Evolutionary conservation across 2,113 vertebrate genomes (phyloP).

Genomic region (Oreochromis niloticus): DNA sequence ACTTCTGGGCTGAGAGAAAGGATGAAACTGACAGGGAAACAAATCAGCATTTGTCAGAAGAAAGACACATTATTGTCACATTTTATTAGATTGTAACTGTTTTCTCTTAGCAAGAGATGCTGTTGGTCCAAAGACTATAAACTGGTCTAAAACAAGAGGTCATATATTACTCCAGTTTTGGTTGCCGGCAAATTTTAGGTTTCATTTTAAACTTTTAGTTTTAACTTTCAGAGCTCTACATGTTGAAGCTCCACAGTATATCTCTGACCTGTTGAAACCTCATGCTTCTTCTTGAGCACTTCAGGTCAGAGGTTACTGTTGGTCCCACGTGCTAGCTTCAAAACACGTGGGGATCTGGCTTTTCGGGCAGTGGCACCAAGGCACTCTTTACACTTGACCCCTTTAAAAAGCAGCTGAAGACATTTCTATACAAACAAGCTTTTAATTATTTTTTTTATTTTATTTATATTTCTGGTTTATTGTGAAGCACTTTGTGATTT

Average conservation of each 20-base stretch:
- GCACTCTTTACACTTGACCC: background rate
- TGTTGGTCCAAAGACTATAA: background rate
- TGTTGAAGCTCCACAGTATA: background rate
- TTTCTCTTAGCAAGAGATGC: background rate
- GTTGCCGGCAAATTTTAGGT: background rate
- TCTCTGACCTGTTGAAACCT: background rate
- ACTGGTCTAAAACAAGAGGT: background rate
- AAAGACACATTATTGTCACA: background rate
- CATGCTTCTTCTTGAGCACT: background rate
- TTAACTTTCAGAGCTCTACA: rapidly evolving
- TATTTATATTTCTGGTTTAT: background rate
- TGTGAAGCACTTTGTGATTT: background rate
- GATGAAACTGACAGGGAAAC: slow-evolving; percentile 28
- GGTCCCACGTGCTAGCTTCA: background rate
- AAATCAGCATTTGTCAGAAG: background rate
- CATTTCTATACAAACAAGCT: background rate
- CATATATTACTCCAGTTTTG: background rate
- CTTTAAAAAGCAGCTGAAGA: background rate
- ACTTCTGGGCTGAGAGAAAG: slow-evolving; percentile 61
- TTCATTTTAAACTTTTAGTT: background rate
- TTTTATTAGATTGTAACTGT: background rate
- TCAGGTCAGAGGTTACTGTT: background rate
- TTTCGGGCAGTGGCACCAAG: background rate
- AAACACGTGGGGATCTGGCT: rapidly evolving
- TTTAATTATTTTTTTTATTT: background rate